These are phyloP conservation scores for Platanista minor DNA, from an alignment of 2,113 vertebrate genomes.

Conservation along the genomic window DNA sequence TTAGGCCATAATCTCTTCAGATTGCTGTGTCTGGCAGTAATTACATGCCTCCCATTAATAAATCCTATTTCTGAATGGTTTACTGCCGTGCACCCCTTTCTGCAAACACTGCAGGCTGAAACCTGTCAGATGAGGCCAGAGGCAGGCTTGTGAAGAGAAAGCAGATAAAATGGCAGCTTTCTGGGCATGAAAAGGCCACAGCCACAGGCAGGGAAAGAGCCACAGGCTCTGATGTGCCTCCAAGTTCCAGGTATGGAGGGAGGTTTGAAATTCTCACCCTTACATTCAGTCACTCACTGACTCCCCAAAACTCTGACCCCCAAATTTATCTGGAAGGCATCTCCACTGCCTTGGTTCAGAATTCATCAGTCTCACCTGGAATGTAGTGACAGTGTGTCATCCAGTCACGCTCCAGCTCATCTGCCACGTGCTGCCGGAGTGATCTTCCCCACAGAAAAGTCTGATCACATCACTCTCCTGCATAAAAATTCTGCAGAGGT, in stretches of 20 bases:
- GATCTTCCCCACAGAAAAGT: background rate
- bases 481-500: background rate
- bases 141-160: conserved; percentile 4
- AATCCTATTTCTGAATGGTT: conserved; percentile 69
- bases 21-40: conserved; percentile 65
- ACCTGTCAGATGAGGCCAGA: conserved; percentile 57
- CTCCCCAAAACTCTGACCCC: background rate
- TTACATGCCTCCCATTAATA: conserved; percentile 71
- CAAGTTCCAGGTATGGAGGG: background rate
- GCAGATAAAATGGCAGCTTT: background rate
- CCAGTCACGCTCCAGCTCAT: background rate
- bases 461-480: background rate
- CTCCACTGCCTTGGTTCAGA: background rate
- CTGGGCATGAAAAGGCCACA: background rate
- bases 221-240: background rate
- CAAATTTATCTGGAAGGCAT: background rate
- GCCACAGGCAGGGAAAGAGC: background rate
- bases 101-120: conserved; percentile 62
- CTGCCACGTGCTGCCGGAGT: background rate
- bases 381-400: background rate
- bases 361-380: background rate
- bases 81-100: conserved; percentile 45
- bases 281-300: background rate
- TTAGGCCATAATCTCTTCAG: conserved; percentile 65
- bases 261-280: background rate